Evolutionary conservation across 2,888 invertebrate genomes (phyloP).

Genomic region (Nematopogon swammerdamellus): DNA sequence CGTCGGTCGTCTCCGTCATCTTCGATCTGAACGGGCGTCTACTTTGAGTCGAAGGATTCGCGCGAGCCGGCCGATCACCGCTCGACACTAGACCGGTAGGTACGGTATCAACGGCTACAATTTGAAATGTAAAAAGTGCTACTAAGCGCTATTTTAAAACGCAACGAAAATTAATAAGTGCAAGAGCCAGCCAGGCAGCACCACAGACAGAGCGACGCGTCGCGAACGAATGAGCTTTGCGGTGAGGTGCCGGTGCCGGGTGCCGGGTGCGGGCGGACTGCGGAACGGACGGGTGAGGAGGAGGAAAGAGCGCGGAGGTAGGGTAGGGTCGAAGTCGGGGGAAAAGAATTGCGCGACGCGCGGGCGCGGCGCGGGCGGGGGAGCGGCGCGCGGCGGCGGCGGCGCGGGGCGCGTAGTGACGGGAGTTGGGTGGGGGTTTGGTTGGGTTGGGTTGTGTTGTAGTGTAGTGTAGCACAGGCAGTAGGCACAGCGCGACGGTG

Average conservation of each 20-base stretch:
- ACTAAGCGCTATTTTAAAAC: too few species aligned
- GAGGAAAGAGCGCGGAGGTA: not conserved
- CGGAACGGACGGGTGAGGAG: not conserved
- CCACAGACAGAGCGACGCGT: constrained; percentile 49
- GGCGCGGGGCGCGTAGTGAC: constrained; percentile 18
- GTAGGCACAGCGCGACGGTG: too few species aligned
- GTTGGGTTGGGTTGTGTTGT: too few species aligned
- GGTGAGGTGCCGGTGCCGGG: not conserved
- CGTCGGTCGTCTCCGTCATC: constrained; percentile 54
- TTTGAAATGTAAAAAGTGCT: too few species aligned
- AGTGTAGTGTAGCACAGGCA: too few species aligned
- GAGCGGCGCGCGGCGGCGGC: constrained; percentile 13
- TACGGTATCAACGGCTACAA: too few species aligned
- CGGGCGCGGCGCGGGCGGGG: constrained; percentile 20
- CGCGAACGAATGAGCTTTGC: constrained; percentile 31
- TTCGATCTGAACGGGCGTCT: constrained; percentile 16
- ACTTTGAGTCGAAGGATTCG: too few species aligned
- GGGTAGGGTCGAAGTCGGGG: not conserved
- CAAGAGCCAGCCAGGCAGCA: constrained; percentile 41
- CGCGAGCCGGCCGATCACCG: constrained; percentile 7
- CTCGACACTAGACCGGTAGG: too few species aligned
- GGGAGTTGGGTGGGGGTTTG: constrained; percentile 14
- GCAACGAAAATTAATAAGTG: constrained; percentile 7
- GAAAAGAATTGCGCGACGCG: not conserved
- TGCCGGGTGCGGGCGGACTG: not conserved